Conservation (phyloP, 2,113 vertebrate species). For the Ciconia maguari region DNA sequence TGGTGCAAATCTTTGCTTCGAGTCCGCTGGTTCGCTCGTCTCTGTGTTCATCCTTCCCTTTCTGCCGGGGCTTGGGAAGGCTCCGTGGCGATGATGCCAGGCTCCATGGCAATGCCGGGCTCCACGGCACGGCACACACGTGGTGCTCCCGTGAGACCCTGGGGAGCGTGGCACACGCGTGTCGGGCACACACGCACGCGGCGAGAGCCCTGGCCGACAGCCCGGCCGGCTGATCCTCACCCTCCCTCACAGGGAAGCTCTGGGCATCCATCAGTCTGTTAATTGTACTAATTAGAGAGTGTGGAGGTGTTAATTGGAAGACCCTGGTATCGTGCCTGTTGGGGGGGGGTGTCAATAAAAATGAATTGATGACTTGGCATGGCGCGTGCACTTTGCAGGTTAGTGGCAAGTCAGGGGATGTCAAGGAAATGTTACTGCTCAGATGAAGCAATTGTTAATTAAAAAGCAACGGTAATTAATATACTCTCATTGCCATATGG, state of each 20-base stretch:
- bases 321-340: constrained; percentile 68
- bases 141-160: background rate
- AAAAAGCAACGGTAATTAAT: constrained; percentile 78
- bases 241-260: constrained; percentile 73
- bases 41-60: rapidly evolving
- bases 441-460: constrained; percentile 78
- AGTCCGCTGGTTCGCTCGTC: rapidly evolving
- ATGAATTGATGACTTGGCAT: constrained; percentile 74
- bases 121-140: background rate
- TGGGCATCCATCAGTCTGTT: constrained; percentile 86
- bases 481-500: constrained; percentile 69
- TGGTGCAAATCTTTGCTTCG: rapidly evolving
- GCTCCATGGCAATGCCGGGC: background rate
- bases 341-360: constrained; percentile 75
- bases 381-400: constrained; percentile 40
- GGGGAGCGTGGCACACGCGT: background rate
- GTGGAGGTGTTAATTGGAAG: constrained; percentile 92
- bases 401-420: constrained; percentile 62
- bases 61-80: background rate
- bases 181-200: background rate
- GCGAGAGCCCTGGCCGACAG: background rate
- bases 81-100: background rate
- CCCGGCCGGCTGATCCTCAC: background rate
- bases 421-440: constrained; percentile 71
- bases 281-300: constrained; percentile 91